Percentiles rank a stretch among this genome's conserved stretches.
Conservation (phyloP, 1,140 invertebrate species). For the Vanessa atalanta region DNA sequence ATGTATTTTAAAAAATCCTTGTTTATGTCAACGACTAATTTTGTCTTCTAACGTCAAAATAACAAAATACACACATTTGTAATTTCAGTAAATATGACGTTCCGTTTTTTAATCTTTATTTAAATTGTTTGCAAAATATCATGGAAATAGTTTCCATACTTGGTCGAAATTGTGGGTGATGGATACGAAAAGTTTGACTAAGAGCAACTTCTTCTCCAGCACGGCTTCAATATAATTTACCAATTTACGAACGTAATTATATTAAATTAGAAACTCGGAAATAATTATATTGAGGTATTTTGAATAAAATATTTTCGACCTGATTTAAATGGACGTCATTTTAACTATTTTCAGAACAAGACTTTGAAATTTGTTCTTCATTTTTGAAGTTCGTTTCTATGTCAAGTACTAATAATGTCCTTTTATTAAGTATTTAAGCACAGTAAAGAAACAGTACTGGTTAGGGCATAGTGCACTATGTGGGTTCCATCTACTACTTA, state of each 20-base stretch:
- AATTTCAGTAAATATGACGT: too few species aligned
- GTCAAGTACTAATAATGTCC: constrained; percentile 1
- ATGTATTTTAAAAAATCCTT: too few species aligned
- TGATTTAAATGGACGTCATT: not conserved
- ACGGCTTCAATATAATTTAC: constrained; percentile 25
- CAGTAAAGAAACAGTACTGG: too few species aligned
- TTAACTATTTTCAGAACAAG: not conserved
- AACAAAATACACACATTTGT: too few species aligned
- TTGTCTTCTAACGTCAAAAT: too few species aligned
- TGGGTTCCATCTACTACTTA: too few species aligned
- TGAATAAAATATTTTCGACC: constrained; percentile 3
- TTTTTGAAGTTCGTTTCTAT: not conserved
- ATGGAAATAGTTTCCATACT: constrained; percentile 7
- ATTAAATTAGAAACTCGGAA: constrained; percentile 12
- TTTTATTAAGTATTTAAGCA: too few species aligned
- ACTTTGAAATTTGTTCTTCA: not conserved
- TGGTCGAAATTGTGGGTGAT: constrained; percentile 22
- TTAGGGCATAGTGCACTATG: too few species aligned
- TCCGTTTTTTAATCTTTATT: too few species aligned
- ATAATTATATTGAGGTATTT: constrained; percentile 20
- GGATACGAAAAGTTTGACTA: constrained; percentile 29
- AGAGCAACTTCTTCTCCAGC: constrained; percentile 21
- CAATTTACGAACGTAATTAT: constrained; percentile 23
- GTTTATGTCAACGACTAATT: too few species aligned
- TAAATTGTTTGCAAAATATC: not conserved